A percentile compares a stretch with the other conserved stretches of the same genome.
Evolutionary conservation across 2,888 invertebrate genomes (phyloP).

Genomic region (Dysmachus trigonus): DNA sequence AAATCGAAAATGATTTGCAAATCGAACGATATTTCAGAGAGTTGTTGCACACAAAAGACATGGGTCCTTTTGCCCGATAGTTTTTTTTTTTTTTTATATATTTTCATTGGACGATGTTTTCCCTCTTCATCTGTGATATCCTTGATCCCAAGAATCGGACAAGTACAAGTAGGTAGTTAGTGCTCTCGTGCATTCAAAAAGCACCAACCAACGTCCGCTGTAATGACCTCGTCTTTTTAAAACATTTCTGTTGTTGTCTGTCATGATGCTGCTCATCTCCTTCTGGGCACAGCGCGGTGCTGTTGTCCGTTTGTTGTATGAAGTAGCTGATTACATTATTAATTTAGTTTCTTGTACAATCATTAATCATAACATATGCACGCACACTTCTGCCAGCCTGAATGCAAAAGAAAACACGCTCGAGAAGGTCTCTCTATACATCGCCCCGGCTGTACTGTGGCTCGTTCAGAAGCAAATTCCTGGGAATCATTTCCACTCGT

Average conservation of each 20-base stretch:
- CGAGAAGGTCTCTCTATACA: not conserved
- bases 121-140: not conserved
- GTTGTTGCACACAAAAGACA: not conserved
- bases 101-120: not conserved
- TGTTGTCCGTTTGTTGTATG: constrained; percentile 50
- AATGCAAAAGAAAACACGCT: constrained; percentile 32
- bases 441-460: constrained; percentile 1
- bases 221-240: constrained; percentile 38
- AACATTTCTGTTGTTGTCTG: constrained; percentile 28
- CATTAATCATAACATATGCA: constrained; percentile 62
- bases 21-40: not conserved
- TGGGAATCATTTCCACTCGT: constrained; percentile 39
- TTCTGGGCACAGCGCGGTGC: constrained; percentile 35
- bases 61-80: not conserved
- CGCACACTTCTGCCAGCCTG: constrained; percentile 9
- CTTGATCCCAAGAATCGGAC: constrained; percentile 23
- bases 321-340: constrained; percentile 60
- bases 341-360: constrained; percentile 63
- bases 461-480: constrained; percentile 43
- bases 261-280: constrained; percentile 29
- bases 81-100: not conserved
- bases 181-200: not conserved
- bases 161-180: not conserved
- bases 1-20: not conserved
- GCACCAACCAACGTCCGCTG: constrained; percentile 1